These are phyloP conservation scores for Ectemnius lituratus DNA, from an alignment of 2,888 invertebrate species.

Conservation along the genomic window DNA sequence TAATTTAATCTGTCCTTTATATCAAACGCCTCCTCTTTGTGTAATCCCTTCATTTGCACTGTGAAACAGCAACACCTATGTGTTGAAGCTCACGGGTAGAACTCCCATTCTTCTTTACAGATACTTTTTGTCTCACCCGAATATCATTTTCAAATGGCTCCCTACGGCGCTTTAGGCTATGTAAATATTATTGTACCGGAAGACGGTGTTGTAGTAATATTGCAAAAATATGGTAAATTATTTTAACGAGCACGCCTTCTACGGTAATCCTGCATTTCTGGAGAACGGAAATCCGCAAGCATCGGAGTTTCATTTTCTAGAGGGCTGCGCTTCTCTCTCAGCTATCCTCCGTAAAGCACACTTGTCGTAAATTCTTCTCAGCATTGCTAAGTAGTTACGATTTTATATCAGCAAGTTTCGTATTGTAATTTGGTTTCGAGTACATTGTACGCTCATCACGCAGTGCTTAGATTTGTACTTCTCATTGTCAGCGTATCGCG, in stretches of 20 bases:
- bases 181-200: constrained; percentile 71
- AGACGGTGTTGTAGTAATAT: constrained; percentile 72
- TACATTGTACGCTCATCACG: too few relatives aligned
- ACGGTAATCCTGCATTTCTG: constrained; percentile 59
- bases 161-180: constrained; percentile 61
- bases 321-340: too few relatives aligned
- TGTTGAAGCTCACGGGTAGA: constrained; percentile 51
- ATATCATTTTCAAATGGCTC: constrained; percentile 35
- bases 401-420: not conserved
- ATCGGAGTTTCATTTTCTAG: not conserved
- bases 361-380: too few relatives aligned
- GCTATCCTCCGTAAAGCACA: not conserved
- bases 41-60: constrained; percentile 33
- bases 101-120: constrained; percentile 34
- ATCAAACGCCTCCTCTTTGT: constrained; percentile 38
- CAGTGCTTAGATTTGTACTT: too few relatives aligned
- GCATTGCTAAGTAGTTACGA: not conserved
- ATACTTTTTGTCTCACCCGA: constrained; percentile 34
- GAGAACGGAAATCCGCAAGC: constrained; percentile 9
- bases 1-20: constrained; percentile 31
- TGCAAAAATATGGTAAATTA: constrained; percentile 68
- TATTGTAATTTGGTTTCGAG: too few relatives aligned
- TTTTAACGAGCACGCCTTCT: constrained; percentile 54
- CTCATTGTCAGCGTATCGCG: too few relatives aligned
- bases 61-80: constrained; percentile 40